These are phyloP conservation scores for Argyresthia albistria DNA, from an alignment of 2,888 invertebrate species.

Conservation along the genomic window DNA sequence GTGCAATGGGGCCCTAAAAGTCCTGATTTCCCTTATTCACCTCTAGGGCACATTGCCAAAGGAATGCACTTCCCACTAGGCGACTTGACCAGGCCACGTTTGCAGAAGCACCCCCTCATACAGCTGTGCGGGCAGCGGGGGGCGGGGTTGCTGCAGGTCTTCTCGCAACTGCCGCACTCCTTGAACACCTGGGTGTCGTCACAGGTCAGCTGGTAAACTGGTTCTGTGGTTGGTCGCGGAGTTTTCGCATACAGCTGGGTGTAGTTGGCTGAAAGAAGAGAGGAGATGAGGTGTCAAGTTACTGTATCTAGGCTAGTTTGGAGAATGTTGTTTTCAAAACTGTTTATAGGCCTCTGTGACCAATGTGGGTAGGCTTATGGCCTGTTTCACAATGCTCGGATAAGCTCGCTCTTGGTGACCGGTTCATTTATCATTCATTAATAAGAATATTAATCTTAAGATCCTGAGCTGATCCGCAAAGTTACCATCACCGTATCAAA, in stretches of 20 bases:
- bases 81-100: conserved; percentile 28
- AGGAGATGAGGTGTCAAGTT: conserved; percentile 1
- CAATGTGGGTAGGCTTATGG: no score
- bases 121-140: conserved; percentile 26
- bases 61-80: conserved; percentile 33
- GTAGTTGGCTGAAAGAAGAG: conserved; percentile 8
- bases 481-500: no score
- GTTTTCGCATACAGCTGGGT: not conserved
- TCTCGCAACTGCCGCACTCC: conserved; percentile 31
- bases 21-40: no score
- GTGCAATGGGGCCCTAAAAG: no score
- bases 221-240: not conserved
- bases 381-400: no score
- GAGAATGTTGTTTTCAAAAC: no score
- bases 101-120: conserved; percentile 39
- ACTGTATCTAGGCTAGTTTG: conserved; percentile 1
- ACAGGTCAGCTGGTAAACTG: conserved; percentile 25
- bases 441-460: no score
- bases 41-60: conserved; percentile 34
- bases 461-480: no score
- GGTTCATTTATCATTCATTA: no score
- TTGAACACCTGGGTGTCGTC: conserved; percentile 30
- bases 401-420: no score
- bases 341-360: no score
- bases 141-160: conserved; percentile 30